A percentile compares a stretch with the other conserved stretches of the same genome.
Conservation (phyloP, 2,888 invertebrate genomes). For the Apodemia mormo region DNA sequence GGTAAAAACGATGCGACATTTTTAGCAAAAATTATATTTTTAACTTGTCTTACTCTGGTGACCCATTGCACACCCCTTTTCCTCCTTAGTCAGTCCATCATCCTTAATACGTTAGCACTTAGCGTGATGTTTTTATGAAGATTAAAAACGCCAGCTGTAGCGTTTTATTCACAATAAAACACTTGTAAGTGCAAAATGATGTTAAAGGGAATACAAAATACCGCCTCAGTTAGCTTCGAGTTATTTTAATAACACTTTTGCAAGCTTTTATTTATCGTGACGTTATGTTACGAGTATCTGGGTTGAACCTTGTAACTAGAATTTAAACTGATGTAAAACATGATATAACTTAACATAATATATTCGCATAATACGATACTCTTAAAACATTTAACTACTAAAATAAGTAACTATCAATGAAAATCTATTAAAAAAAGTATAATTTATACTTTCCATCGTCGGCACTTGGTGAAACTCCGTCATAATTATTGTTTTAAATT, state of each 20-base stretch:
- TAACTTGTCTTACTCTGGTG: neutral
- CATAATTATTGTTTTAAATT: too few species aligned
- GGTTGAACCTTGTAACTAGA: neutral
- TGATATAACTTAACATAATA: too few species aligned
- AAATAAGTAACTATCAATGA: too few species aligned
- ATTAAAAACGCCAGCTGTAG: slow-evolving; percentile 8
- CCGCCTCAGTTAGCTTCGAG: neutral
- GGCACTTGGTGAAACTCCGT: too few species aligned
- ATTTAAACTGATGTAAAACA: too few species aligned
- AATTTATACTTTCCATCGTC: too few species aligned
- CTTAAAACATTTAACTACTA: too few species aligned
- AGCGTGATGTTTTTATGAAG: slow-evolving; percentile 4
- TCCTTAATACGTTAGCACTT: slow-evolving; percentile 10
- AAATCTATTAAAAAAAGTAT: too few species aligned
- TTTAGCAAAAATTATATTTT: neutral
- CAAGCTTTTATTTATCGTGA: neutral
- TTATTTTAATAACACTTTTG: slow-evolving; percentile 18
- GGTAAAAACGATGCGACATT: too few species aligned
- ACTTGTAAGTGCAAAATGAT: slow-evolving; percentile 17
- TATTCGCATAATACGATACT: too few species aligned
- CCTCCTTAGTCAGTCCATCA: neutral
- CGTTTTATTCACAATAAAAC: slow-evolving; percentile 19
- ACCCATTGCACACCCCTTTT: neutral
- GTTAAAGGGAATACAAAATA: slow-evolving; percentile 6
- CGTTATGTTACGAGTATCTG: neutral